Evolutionary conservation across 1,140 invertebrate genomes (phyloP).

Genomic region (Macrosteles quadrilineatus): DNA sequence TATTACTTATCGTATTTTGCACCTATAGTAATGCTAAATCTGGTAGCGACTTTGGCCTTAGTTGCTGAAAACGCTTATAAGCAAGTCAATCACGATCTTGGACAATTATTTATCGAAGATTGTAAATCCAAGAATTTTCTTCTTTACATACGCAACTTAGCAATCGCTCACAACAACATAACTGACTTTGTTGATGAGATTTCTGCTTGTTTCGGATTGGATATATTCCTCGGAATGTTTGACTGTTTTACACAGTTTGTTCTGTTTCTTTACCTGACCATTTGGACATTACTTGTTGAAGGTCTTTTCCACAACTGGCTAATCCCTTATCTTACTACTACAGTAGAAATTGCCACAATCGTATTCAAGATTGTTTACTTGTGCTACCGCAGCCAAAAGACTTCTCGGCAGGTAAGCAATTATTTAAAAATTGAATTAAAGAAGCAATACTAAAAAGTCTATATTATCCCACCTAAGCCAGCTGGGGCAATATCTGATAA

Average conservation of each 20-base stretch:
- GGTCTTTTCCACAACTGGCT: not conserved
- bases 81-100: conserved; percentile 15
- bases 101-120: not conserved
- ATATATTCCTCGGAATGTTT: conserved; percentile 9
- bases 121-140: not conserved
- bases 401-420: conserved; percentile 8
- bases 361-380: conserved; percentile 16
- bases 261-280: conserved; percentile 10
- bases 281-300: conserved; percentile 22
- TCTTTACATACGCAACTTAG: not conserved
- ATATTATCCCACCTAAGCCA: too few relatives aligned
- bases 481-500: too few relatives aligned
- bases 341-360: conserved; percentile 16
- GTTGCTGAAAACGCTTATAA: conserved; percentile 13
- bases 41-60: conserved; percentile 19
- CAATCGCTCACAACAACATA: not conserved
- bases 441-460: too few relatives aligned
- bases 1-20: conserved; percentile 13
- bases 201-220: conserved; percentile 12
- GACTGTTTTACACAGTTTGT: conserved; percentile 18
- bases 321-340: not conserved
- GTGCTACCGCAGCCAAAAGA: conserved; percentile 6
- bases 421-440: too few relatives aligned
- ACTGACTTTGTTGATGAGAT: conserved; percentile 18
- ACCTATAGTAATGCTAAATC: conserved; percentile 13